Evolutionary conservation across 2,888 invertebrate species (phyloP), one percentile per base, ranked within the genome.

Genomic region (Therioaphis trifolii): DNA sequence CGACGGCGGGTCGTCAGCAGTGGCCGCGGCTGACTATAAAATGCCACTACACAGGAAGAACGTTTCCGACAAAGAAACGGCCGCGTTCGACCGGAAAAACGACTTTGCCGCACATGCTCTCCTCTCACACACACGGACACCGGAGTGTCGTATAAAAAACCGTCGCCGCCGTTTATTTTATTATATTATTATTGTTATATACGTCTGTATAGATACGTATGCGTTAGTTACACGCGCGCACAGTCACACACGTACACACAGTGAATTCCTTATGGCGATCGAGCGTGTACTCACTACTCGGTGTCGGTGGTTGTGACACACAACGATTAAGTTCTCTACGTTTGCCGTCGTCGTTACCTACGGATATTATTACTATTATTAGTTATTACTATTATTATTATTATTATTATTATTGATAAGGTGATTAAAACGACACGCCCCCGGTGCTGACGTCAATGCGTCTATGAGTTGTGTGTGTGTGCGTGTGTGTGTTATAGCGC

Each of bases 361-460:
- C n/a, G n/a, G 9, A 27, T 43, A 68, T 72, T 72, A 72, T 72
- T 72, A 72, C 49, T 52, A n/a, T 49, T 71, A 49, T n/a, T n/a
- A n/a, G n/a, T n/a, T n/a, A n/a, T n/a, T n/a, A n/a, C n/a, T n/a
- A n/a, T 29, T 27, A 24, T 43, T 74, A 58, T 58, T 74, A 72
- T 35, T 74, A 55, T 29, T 49, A 49, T 68, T 21, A 61, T 29
- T 82, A 66, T 82, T 82, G 82, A 82, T 82, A 82, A 82, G 82
- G 49, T 27, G 78, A 43, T 66, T 66, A 52, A 63, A 27, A 74
- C 27, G 82, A 74, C 82, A 82, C 82, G 82, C 82, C 82, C 74
- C 74, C 82, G 5, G 52, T 40, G 52, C 63, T 82, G 72, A 82
- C 82, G 82, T 82, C 82, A 82, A 82, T 82, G 72, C 35, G 40